phyloP scores from a whole-genome alignment of 2,797 vertebrate genomes.

The Emys orbicularis region DNA sequence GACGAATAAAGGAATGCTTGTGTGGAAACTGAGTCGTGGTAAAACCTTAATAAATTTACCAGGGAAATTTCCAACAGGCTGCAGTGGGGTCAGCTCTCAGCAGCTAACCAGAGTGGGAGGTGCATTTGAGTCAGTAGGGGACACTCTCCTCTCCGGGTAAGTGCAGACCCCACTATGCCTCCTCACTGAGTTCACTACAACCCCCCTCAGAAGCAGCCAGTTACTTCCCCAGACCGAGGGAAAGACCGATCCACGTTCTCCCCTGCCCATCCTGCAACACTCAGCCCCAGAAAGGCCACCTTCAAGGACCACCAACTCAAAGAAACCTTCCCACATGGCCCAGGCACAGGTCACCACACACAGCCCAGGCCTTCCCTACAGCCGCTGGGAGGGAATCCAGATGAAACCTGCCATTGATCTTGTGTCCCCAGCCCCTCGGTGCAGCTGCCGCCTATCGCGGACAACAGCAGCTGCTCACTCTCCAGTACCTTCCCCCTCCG shows the following conservation, averaged over 20 bases:
- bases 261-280: not conserved
- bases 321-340: not conserved
- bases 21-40: not conserved
- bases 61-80: not conserved
- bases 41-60: not conserved
- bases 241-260: not conserved
- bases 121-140: not conserved
- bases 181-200: not conserved
- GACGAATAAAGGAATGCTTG: not conserved
- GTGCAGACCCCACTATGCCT: not conserved
- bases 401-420: not conserved
- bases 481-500: not conserved
- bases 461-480: not conserved
- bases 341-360: not conserved
- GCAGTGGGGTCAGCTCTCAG: not conserved
- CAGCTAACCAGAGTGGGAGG: not conserved
- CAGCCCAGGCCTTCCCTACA: too few relatives aligned
- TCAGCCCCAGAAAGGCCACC: not conserved
- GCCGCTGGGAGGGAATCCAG: not conserved
- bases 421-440: not conserved
- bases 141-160: not conserved
- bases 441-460: accelerated
- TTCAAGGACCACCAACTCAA: not conserved
- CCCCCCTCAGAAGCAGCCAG: not conserved
- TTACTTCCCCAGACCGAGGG: not conserved